These are phyloP conservation scores for Cheirogaleus major DNA, from an alignment of 2,797 vertebrate genomes.

Conservation along the genomic window DNA sequence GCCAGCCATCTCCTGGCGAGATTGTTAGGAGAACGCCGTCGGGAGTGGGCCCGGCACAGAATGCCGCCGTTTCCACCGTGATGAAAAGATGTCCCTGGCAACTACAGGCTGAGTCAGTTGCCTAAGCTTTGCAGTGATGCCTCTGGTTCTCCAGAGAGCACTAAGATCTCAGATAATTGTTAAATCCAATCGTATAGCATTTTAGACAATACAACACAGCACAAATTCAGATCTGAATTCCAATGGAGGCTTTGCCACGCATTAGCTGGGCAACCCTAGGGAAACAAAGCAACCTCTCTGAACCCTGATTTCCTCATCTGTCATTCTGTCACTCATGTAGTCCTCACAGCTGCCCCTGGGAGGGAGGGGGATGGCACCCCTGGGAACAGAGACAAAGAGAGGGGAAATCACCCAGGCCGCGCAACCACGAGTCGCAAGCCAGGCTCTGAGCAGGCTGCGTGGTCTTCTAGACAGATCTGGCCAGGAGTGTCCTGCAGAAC, in stretches of 20 bases:
- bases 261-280: neutral
- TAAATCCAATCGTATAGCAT: rapidly evolving
- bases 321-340: rapidly evolving
- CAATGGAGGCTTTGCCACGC: neutral
- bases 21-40: neutral
- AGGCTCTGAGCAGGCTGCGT: neutral
- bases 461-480: neutral
- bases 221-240: neutral
- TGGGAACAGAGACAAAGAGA: neutral
- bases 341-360: neutral
- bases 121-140: neutral
- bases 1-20: rapidly evolving
- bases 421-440: neutral
- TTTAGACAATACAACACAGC: neutral
- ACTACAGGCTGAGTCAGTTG: rapidly evolving
- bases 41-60: neutral
- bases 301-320: neutral
- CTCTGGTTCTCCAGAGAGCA: neutral
- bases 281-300: neutral
- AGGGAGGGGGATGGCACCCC: neutral
- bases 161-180: neutral
- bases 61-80: rapidly evolving
- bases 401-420: neutral
- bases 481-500: neutral
- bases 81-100: too few species aligned